Evolutionary conservation across 1,140 invertebrate species (phyloP).

Genomic region (Adelges cooleyi): DNA sequence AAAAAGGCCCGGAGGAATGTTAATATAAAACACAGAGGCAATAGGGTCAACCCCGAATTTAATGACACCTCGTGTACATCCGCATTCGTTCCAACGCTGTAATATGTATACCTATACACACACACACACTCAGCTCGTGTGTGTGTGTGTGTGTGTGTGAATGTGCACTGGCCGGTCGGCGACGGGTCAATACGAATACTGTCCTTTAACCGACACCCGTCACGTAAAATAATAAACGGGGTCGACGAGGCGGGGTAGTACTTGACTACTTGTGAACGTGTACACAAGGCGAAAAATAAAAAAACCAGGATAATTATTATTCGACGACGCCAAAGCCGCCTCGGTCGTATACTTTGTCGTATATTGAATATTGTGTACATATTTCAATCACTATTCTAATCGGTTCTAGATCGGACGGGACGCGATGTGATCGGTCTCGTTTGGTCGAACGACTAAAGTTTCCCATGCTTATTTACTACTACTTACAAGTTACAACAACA

Average conservation of each 20-base stretch:
- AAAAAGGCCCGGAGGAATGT: slow-evolving; percentile 10
- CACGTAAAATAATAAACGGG: slow-evolving; percentile 16
- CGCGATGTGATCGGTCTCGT: too few species aligned
- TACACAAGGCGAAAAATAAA: not conserved
- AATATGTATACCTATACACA: not conserved
- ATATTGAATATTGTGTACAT: too few species aligned
- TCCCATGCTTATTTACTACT: too few species aligned
- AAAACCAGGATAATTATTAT: too few species aligned
- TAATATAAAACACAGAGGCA: slow-evolving; percentile 11
- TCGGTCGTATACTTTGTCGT: too few species aligned
- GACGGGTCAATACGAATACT: slow-evolving; percentile 24
- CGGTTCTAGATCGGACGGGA: too few species aligned
- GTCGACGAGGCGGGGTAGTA: not conserved
- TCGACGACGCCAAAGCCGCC: not conserved
- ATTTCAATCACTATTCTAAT: too few species aligned
- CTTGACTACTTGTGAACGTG: not conserved
- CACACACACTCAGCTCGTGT: not conserved
- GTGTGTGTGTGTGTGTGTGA: not conserved
- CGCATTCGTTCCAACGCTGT: too few species aligned
- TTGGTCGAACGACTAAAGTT: too few species aligned
- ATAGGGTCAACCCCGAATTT: slow-evolving; percentile 25
- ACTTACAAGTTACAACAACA: too few species aligned
- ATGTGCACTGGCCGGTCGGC: not conserved
- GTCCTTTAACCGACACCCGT: slow-evolving; percentile 25
- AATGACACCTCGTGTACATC: slow-evolving; percentile 8